Base-by-base conservation (phyloP, 2,797 vertebrate genomes). In the Lerista edwardsae region DNA sequence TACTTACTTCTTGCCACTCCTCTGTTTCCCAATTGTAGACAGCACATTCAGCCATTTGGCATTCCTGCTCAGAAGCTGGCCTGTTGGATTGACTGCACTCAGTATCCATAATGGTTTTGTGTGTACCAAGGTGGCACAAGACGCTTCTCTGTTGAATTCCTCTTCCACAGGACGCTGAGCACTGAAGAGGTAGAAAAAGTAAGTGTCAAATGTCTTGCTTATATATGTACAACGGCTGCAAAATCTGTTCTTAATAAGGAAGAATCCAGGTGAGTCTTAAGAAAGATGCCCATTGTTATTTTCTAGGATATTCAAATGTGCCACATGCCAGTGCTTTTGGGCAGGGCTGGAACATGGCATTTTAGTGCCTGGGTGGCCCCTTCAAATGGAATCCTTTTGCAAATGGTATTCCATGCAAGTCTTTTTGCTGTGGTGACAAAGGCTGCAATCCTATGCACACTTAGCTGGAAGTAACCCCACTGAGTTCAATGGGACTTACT, bases 1-100 rank as follows among this genome's bases (percentile, higher is more conserved):
- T 31, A 84, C 97, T 98, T 94, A 98, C 98, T 93, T 95, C 89
- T 94, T 97, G 97, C 98, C 98, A 99, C 62, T 96, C 95, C 84
- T 96, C 97, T 19, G 97, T 95, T n/a, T 94, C 97, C 98, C 98
- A 99, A 85, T 86, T 94, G 91, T 97, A 97, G 61, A 90, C 91
- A 64, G 96, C 95, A 85, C 98, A 98, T 29, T 94, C 95, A 0
- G 95, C 90, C 59, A 92, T 94, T 57, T 95, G 96, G 91, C 98
- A 99, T 94, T 93, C 94, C 84, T 96, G 97, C 89, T 96, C 97
- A 0, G 96, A 93, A 1, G 95, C 41, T 0, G 97, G 98, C 80
- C 96, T 95, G 90, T 92, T 75, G 67, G 91, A 93, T 0, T 84
- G 96, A 67, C 92, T 87, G 73, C 98, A 99, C 85, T 95, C 95